These are phyloP conservation scores for Apocheima hispidaria DNA, from an alignment of 2,888 invertebrate genomes.

Conservation along the genomic window DNA sequence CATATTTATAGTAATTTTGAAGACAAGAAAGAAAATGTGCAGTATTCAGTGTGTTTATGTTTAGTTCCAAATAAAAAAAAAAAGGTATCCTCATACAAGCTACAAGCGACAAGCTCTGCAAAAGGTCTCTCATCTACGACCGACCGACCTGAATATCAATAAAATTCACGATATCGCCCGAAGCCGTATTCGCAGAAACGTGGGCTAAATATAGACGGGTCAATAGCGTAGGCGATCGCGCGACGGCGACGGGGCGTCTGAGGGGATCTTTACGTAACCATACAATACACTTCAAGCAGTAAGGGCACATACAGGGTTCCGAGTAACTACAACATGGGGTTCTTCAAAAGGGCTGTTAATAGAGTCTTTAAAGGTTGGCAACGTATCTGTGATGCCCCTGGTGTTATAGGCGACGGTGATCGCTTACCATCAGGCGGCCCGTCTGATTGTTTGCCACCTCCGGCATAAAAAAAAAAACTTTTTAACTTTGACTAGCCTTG, in stretches of 20 bases:
- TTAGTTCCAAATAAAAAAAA: not conserved
- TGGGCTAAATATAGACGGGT: conserved; percentile 78
- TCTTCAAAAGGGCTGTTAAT: too few species aligned
- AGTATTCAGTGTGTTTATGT: not conserved
- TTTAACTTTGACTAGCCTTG: too few species aligned
- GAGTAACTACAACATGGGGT: too few species aligned
- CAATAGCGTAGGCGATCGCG: conserved; percentile 63
- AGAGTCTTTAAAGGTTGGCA: too few species aligned
- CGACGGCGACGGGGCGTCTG: conserved; percentile 57
- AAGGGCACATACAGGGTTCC: not conserved
- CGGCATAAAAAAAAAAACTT: too few species aligned
- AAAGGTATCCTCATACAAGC: not conserved
- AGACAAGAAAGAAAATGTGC: too few species aligned
- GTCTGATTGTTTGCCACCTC: too few species aligned
- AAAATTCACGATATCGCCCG: conserved; percentile 40
- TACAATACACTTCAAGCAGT: conserved; percentile 2
- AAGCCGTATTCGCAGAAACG: conserved; percentile 50
- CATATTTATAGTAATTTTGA: too few species aligned
- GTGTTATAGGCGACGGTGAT: too few species aligned
- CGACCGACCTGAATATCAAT: conserved; percentile 33
- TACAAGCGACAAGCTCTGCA: not conserved
- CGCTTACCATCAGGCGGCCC: too few species aligned
- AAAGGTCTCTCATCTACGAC: conserved; percentile 9
- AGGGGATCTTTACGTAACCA: conserved; percentile 29
- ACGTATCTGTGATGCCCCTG: too few species aligned